These are phyloP conservation scores for Synanthedon andrenaeformis DNA, from an alignment of 2,888 invertebrate genomes.

Conservation along the genomic window DNA sequence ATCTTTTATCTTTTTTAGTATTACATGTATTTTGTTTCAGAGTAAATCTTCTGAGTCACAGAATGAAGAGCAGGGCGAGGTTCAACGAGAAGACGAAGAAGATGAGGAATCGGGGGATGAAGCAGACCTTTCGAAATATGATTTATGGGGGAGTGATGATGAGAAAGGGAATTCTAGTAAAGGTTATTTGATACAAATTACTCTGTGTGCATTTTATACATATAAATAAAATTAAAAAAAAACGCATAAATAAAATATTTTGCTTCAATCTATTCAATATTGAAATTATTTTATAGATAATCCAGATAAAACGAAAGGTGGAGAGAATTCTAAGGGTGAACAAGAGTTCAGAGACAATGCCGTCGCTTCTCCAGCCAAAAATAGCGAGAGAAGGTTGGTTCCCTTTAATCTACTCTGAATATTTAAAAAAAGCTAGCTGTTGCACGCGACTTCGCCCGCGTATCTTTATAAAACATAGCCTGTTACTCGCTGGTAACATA, in stretches of 20 bases:
- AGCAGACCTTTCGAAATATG: constrained; percentile 83
- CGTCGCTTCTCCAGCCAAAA: constrained; percentile 29
- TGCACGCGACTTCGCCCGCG: no score
- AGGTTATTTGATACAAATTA: constrained; percentile 23
- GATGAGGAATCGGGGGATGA: constrained; percentile 73
- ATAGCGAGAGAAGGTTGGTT: constrained; percentile 47
- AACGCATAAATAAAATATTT: not conserved
- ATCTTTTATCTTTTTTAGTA: no score
- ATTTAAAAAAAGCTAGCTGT: not conserved
- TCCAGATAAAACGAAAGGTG: constrained; percentile 35
- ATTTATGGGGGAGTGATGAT: constrained; percentile 78
- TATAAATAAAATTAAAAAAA: not conserved
- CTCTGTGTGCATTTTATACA: no score
- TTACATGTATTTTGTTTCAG: constrained; percentile 42
- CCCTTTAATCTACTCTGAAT: constrained; percentile 2
- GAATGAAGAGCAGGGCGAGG: constrained; percentile 47
- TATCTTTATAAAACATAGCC: no score
- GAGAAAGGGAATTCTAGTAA: constrained; percentile 51
- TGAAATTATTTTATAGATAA: constrained; percentile 20
- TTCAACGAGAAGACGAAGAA: constrained; percentile 59
- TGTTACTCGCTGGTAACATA: no score
- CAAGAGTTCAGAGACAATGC: constrained; percentile 29
- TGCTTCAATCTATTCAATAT: constrained; percentile 4
- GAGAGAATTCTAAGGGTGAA: constrained; percentile 30
- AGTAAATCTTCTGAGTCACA: constrained; percentile 36